Evolutionary conservation across 1,140 invertebrate genomes (phyloP).

Genomic region (Drosophila lacertosa): DNA sequence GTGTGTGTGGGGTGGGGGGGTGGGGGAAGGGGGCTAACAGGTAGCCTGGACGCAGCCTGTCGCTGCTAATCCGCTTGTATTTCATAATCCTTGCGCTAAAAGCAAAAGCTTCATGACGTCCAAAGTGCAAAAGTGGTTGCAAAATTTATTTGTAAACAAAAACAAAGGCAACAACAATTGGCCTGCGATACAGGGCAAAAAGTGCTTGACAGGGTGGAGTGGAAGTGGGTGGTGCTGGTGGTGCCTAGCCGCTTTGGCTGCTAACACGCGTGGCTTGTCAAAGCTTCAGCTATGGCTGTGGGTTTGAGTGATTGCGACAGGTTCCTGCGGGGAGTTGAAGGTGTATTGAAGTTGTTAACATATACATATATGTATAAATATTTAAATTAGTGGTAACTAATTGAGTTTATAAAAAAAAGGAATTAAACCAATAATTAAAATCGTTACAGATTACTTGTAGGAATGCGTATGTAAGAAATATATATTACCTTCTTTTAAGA

Average conservation of each 20-base stretch:
- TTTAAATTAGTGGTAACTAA: too few species aligned
- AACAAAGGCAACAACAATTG: constrained; percentile 24
- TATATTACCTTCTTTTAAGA: too few species aligned
- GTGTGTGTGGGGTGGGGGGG: not conserved
- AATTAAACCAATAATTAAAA: too few species aligned
- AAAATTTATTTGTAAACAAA: constrained; percentile 71
- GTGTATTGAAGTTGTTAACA: too few species aligned
- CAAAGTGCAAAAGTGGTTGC: constrained; percentile 73
- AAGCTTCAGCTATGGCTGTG: constrained; percentile 39
- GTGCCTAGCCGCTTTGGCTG: constrained; percentile 28
- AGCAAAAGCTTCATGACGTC: constrained; percentile 49
- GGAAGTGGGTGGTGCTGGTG: constrained; percentile 2
- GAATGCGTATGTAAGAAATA: too few species aligned
- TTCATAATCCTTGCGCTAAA: constrained; percentile 74
- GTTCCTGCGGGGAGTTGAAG: too few species aligned
- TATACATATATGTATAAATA: too few species aligned
- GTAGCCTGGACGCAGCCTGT: constrained; percentile 18
- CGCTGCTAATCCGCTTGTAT: constrained; percentile 75
- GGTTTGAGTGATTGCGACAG: not conserved
- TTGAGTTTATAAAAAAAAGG: too few species aligned
- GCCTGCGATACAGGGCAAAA: not conserved
- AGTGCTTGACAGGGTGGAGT: too few species aligned
- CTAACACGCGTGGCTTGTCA: constrained; percentile 71
- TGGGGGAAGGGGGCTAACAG: constrained; percentile 3
- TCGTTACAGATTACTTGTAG: too few species aligned